These are phyloP conservation scores for Lucilia cuprina DNA, from an alignment of 1,140 invertebrate genomes.

Conservation along the genomic window DNA sequence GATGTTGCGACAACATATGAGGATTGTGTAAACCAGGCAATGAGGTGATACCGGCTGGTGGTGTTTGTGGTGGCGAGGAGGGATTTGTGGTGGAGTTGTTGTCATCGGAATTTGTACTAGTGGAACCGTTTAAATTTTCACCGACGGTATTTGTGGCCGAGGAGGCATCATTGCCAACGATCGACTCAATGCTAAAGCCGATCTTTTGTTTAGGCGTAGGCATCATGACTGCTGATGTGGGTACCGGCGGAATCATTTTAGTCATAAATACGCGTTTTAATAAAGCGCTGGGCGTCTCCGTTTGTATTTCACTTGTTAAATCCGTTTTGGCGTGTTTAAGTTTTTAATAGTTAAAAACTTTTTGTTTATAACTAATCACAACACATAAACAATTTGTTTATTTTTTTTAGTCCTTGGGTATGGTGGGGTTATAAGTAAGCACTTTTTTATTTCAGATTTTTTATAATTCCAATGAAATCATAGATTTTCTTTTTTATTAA, in stretches of 20 bases:
- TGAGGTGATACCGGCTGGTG: slow-evolving; percentile 45
- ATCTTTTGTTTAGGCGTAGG: slow-evolving; percentile 93
- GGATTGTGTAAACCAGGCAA: slow-evolving; percentile 39
- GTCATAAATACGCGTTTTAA: slow-evolving; percentile 53
- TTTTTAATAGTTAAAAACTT: not conserved
- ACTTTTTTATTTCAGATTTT: not conserved
- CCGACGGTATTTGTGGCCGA: slow-evolving; percentile 41
- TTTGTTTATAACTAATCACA: not conserved
- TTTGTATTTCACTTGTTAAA: not conserved
- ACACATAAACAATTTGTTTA: not conserved
- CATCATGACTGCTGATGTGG: slow-evolving; percentile 71
- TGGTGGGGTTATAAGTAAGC: not conserved
- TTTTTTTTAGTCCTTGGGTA: not conserved
- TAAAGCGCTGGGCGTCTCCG: not conserved
- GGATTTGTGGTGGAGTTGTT: slow-evolving; percentile 48
- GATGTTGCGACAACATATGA: slow-evolving; percentile 40
- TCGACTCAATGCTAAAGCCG: slow-evolving; percentile 94
- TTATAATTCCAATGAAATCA: not conserved
- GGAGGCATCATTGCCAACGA: slow-evolving; percentile 74
- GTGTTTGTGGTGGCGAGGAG: slow-evolving; percentile 56
- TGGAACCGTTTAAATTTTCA: not conserved
- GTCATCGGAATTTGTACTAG: slow-evolving; percentile 3
- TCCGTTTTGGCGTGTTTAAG: slow-evolving; percentile 1
- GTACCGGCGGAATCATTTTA: slow-evolving; percentile 64
- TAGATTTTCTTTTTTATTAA: not conserved